Conservation (phyloP, 1,140 invertebrate genomes). For the Pseudoatta argentina region DNA sequence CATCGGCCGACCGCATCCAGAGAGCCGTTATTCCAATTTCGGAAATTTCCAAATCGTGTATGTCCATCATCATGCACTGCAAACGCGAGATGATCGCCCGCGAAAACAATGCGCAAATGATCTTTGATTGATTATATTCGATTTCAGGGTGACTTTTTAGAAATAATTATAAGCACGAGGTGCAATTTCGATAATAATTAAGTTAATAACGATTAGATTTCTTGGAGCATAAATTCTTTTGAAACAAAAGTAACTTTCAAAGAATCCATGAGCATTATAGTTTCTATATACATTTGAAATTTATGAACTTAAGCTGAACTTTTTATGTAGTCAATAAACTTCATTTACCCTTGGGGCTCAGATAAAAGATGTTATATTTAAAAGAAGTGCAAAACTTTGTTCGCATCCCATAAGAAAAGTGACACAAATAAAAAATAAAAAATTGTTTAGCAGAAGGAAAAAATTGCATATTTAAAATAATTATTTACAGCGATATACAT, state of each 20-base stretch:
- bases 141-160: background rate
- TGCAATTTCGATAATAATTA: background rate
- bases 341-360: background rate
- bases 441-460: too few relatives aligned
- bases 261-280: background rate
- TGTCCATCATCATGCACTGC: constrained; percentile 57
- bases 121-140: background rate
- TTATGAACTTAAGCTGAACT: constrained; percentile 7
- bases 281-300: background rate
- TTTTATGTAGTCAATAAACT: background rate
- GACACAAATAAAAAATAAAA: too few relatives aligned
- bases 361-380: constrained; percentile 34
- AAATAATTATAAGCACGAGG: background rate
- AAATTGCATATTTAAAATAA: too few relatives aligned
- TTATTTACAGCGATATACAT: too few relatives aligned
- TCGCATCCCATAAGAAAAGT: too few relatives aligned
- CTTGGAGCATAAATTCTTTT: background rate
- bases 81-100: constrained; percentile 1
- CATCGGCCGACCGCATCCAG: constrained; percentile 60
- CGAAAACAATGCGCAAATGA: background rate
- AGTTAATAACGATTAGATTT: background rate
- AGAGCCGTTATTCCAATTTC: constrained; percentile 70
- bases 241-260: background rate
- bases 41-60: constrained; percentile 72
- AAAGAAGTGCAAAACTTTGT: constrained; percentile 23